phyloP scores from a whole-genome alignment of 2,888 invertebrate genomes.

The Liodrosophila aerea region DNA sequence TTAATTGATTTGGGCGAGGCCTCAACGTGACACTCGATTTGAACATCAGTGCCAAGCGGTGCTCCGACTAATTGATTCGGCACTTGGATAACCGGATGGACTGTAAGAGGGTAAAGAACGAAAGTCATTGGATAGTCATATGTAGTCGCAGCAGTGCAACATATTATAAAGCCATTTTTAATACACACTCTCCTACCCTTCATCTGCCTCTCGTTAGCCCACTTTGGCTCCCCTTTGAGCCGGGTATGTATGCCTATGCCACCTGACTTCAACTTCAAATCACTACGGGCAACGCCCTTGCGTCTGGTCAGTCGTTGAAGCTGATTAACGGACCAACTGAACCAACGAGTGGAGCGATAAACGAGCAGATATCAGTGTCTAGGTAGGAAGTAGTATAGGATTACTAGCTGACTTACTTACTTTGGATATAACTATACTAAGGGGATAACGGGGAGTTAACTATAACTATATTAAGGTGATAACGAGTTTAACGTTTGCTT shows the following conservation, averaged over 20 bases:
- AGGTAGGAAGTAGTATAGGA: no score
- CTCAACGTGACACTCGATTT: slow-evolving; percentile 94
- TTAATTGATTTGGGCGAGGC: slow-evolving; percentile 95
- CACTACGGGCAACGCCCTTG: no score
- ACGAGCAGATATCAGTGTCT: no score
- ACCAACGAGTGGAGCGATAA: no score
- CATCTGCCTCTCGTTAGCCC: not conserved
- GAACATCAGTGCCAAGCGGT: slow-evolving; percentile 92
- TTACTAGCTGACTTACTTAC: no score
- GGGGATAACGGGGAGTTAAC: no score
- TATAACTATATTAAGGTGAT: no score
- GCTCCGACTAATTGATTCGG: slow-evolving; percentile 96
- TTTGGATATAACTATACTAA: no score
- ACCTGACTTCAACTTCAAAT: no score
- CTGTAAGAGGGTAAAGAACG: slow-evolving; percentile 83
- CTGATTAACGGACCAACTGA: no score
- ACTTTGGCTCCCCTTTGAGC: not conserved
- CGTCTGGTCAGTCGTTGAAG: no score
- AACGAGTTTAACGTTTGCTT: no score
- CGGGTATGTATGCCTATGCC: not conserved
- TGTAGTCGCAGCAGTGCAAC: slow-evolving; percentile 41
- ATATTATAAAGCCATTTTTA: slow-evolving; percentile 51
- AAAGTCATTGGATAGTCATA: slow-evolving; percentile 26
- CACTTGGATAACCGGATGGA: slow-evolving; percentile 95
- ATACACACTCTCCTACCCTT: slow-evolving; percentile 16